Conservation (phyloP, 2,888 invertebrate genomes). For the Saturnia pavonia region DNA sequence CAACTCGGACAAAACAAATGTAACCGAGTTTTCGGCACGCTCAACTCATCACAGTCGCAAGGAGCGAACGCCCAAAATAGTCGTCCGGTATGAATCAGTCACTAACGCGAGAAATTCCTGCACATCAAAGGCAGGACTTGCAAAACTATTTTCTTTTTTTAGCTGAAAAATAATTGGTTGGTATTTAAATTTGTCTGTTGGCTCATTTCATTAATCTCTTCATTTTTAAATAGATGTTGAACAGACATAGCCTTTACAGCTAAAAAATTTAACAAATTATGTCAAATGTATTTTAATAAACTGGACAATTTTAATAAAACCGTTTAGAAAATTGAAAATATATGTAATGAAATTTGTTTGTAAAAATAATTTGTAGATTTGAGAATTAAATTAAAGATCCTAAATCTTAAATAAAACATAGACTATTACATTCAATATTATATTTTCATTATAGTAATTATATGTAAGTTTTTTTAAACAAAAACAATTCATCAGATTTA, state of each 20-base stretch:
- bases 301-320: not conserved
- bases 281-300: not conserved
- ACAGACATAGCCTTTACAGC: not conserved
- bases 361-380: not conserved
- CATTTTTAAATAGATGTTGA: not conserved
- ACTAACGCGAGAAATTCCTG: conserved; percentile 68
- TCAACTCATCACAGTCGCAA: conserved; percentile 43
- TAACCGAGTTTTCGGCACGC: conserved; percentile 59
- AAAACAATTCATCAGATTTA: not conserved
- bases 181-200: conserved; percentile 37
- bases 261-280: not conserved
- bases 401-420: not conserved
- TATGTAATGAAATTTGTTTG: too few species aligned
- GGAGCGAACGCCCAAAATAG: conserved; percentile 62
- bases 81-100: conserved; percentile 65
- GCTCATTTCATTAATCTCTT: conserved; percentile 21
- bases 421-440: too few species aligned
- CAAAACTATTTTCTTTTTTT: conserved; percentile 55
- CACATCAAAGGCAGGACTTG: conserved; percentile 69
- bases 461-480: not conserved
- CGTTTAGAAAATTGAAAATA: too few species aligned
- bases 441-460: too few species aligned
- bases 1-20: conserved; percentile 58
- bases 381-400: not conserved
- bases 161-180: conserved; percentile 31